Conservation (phyloP, 2,888 invertebrate genomes). For the Coecobrya sp. region DNA sequence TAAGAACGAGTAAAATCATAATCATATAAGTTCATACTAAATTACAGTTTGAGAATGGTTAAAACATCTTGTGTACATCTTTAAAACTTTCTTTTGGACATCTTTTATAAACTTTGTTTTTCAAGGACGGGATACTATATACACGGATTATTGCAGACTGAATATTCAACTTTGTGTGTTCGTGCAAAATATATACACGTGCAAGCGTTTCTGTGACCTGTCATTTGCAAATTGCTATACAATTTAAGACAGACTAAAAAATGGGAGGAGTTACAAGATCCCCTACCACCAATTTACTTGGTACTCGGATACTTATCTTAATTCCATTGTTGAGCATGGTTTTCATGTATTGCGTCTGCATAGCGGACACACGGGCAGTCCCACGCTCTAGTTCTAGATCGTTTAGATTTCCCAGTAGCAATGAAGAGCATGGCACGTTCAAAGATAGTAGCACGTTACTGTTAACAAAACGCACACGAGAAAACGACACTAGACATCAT, state of each 20-base stretch:
- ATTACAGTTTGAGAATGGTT: too few relatives aligned
- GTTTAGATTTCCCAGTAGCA: constrained; percentile 53
- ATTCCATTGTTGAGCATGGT: not conserved
- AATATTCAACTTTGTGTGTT: too few relatives aligned
- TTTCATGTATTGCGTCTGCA: not conserved
- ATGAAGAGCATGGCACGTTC: not conserved
- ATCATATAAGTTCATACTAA: too few relatives aligned
- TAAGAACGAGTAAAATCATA: too few relatives aligned
- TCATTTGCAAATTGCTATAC: too few relatives aligned
- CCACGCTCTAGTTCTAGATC: constrained; percentile 56
- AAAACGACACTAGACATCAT: not conserved
- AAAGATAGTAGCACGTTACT: not conserved
- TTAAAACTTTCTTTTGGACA: too few relatives aligned
- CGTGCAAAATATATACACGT: too few relatives aligned
- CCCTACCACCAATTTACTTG: not conserved
- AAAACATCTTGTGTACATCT: too few relatives aligned
- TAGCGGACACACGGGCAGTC: constrained; percentile 12
- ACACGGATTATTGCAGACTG: too few relatives aligned
- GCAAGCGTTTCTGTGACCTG: too few relatives aligned
- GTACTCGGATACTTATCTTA: not conserved
- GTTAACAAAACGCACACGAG: not conserved
- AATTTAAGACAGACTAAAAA: not conserved
- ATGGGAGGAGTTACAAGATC: not conserved
- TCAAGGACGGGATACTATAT: too few relatives aligned
- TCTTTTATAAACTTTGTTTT: too few relatives aligned